phyloP scores from a whole-genome alignment of 1,140 invertebrate genomes.

The Eupeodes corollae region DNA sequence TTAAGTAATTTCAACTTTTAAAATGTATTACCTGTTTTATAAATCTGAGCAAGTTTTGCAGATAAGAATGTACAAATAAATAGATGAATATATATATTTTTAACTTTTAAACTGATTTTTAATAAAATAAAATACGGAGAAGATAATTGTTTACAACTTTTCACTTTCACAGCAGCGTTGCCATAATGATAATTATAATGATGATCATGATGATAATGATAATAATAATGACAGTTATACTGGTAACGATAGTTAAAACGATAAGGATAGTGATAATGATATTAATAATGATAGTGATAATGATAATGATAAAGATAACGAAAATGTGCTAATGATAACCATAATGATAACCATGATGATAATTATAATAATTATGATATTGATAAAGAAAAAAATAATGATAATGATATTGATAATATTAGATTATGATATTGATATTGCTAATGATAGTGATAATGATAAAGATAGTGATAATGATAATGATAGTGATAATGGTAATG shows the following conservation, averaged over 20 bases:
- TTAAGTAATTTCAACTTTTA: too few relatives aligned
- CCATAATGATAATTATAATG: not conserved
- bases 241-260: not conserved
- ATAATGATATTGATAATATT: not conserved
- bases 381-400: not conserved
- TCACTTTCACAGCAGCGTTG: too few relatives aligned
- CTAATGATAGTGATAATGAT: too few relatives aligned
- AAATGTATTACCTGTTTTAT: too few relatives aligned
- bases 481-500: constrained; percentile 1
- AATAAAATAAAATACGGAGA: too few relatives aligned
- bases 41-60: too few relatives aligned
- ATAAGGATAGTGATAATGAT: not conserved
- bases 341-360: constrained; percentile 1
- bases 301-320: constrained; percentile 1
- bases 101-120: too few relatives aligned
- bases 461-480: too few relatives aligned
- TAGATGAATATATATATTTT: too few relatives aligned
- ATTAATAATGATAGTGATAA: not conserved
- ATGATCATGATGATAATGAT: not conserved
- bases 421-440: too few relatives aligned
- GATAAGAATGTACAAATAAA: too few relatives aligned
- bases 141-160: too few relatives aligned
- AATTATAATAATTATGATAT: constrained; percentile 1
- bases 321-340: not conserved
- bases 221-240: not conserved